Conservation (phyloP, 2,888 invertebrate species). For the Fragum sueziense region DNA sequence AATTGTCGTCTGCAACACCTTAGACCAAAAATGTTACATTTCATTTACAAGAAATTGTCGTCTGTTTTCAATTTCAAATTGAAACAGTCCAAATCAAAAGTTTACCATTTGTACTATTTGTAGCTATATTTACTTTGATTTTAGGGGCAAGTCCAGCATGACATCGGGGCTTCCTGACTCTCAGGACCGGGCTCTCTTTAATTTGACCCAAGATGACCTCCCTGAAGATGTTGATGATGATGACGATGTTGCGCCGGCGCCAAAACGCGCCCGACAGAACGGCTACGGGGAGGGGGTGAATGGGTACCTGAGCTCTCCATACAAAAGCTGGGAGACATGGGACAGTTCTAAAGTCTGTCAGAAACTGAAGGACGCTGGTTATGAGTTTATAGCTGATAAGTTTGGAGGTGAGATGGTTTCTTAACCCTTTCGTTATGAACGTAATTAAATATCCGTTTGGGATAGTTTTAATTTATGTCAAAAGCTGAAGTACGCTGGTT, state of each 20-base stretch:
- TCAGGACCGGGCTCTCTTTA: neutral
- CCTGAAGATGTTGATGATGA: no score
- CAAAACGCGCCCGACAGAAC: neutral
- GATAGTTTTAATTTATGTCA: constrained; percentile 29
- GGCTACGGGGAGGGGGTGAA: neutral
- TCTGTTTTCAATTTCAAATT: neutral
- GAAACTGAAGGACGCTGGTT: constrained; percentile 29
- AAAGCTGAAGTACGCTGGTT: constrained; percentile 29
- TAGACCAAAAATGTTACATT: neutral
- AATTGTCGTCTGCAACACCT: no score
- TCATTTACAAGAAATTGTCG: no score
- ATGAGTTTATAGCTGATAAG: constrained; percentile 37
- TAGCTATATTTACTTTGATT: neutral
- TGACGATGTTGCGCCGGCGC: neutral
- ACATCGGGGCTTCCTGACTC: constrained; percentile 8
- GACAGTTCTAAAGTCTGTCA: constrained; percentile 31
- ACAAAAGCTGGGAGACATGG: constrained; percentile 22
- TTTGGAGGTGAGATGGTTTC: constrained; percentile 14
- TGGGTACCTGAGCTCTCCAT: neutral
- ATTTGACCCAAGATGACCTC: neutral
- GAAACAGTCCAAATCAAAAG: neutral
- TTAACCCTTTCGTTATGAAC: no score
- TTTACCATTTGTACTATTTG: neutral
- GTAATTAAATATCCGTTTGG: neutral
- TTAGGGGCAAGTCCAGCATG: neutral